Evolutionary conservation across 2,113 vertebrate species (phyloP).

Genomic region (Peucedramus taeniatus): DNA sequence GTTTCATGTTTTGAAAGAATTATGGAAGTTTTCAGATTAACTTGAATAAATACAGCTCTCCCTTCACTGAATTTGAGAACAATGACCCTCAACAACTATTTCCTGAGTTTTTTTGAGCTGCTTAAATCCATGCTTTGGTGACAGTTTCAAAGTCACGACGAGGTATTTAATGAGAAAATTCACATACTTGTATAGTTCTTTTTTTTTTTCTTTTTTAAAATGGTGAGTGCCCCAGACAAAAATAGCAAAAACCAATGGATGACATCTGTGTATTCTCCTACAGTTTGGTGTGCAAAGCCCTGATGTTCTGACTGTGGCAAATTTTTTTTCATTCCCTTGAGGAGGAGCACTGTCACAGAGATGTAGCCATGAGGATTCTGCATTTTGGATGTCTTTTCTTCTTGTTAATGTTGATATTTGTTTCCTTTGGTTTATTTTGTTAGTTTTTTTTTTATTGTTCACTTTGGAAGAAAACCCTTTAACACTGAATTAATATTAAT

Average conservation of each 20-base stretch:
- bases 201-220: background rate
- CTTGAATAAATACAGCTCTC: background rate
- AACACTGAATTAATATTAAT: background rate
- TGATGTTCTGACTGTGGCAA: background rate
- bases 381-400: background rate
- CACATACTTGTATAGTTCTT: background rate
- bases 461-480: background rate
- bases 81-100: background rate
- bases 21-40: background rate
- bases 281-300: fast-evolving
- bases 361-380: background rate
- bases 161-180: background rate
- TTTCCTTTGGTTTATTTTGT: background rate
- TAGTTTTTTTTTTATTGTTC: fast-evolving
- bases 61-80: background rate
- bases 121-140: background rate
- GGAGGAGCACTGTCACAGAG: background rate
- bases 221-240: background rate
- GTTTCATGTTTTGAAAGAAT: background rate
- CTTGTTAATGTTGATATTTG: background rate
- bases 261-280: background rate
- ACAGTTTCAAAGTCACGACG: background rate
- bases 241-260: background rate
- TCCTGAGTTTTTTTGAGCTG: background rate
- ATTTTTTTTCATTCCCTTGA: background rate